Percentiles rank a stretch among this genome's conserved stretches.
Evolutionary conservation across 2,113 vertebrate species (phyloP).

Genomic region (Diglossa brunneiventris): DNA sequence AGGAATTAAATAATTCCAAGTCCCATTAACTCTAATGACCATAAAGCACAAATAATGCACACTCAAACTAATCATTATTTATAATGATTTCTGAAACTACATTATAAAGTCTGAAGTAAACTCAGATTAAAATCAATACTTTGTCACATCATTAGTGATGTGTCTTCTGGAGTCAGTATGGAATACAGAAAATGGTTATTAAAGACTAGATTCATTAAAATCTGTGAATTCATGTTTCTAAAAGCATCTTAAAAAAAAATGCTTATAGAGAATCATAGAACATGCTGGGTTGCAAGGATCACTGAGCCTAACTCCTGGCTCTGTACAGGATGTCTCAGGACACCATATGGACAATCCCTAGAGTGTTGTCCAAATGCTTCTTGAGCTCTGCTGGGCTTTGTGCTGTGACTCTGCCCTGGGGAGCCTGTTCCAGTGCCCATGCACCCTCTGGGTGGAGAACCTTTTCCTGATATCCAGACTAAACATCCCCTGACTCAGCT

Average conservation of each 20-base stretch:
- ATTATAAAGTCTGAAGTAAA: slow-evolving; percentile 3
- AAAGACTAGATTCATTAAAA: neutral
- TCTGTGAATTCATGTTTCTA: neutral
- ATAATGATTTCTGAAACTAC: slow-evolving; percentile 36
- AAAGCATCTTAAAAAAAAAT: neutral
- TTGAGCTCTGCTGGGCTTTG: neutral
- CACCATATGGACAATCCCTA: too few species aligned
- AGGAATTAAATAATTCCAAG: slow-evolving; percentile 2
- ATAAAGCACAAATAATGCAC: slow-evolving; percentile 1
- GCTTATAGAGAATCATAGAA: neutral
- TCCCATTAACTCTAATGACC: neutral
- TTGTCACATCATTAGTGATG: neutral
- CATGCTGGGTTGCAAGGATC: neutral
- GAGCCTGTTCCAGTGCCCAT: neutral
- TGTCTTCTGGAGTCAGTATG: neutral
- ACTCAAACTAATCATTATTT: slow-evolving; percentile 27
- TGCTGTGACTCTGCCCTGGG: neutral
- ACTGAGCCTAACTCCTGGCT: neutral
- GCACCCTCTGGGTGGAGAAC: neutral
- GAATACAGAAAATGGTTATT: neutral
- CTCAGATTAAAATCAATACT: slow-evolving; percentile 24
- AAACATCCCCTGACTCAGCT: neutral
- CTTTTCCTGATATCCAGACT: neutral
- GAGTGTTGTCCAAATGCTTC: neutral
- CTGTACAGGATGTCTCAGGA: neutral